Percentiles rank a stretch among this genome's conserved stretches.
Conservation (phyloP, 2,113 vertebrate species). For the Phalacrocorax pelagicus region DNA sequence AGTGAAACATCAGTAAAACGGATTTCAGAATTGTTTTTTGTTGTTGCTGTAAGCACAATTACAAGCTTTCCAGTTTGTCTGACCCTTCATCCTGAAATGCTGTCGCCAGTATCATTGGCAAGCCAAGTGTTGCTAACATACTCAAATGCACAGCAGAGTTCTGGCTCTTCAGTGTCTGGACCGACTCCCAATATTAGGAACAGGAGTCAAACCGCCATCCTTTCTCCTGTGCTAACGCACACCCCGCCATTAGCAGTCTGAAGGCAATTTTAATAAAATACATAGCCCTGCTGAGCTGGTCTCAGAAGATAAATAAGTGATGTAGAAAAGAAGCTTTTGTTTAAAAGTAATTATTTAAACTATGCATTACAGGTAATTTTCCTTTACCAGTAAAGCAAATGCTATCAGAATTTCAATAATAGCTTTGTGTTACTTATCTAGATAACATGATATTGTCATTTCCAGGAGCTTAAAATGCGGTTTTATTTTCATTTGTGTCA, state of each 20-base stretch:
- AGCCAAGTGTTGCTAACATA: constrained; percentile 63
- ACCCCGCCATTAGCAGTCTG: constrained; percentile 72
- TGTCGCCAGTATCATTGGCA: constrained; percentile 60
- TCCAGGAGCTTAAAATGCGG: constrained; percentile 59
- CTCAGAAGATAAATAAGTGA: constrained; percentile 75
- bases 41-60: constrained; percentile 7
- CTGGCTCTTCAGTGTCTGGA: constrained; percentile 71
- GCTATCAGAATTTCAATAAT: constrained; percentile 79
- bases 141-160: constrained; percentile 67
- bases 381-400: constrained; percentile 75
- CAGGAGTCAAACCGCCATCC: constrained; percentile 64
- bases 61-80: constrained; percentile 49
- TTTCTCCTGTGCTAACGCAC: constrained; percentile 67
- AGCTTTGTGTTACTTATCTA: constrained; percentile 66
- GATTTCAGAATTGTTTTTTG: neutral
- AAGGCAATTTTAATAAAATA: constrained; percentile 81
- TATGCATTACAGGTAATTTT: constrained; percentile 83
- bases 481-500: constrained; percentile 70
- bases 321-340: constrained; percentile 78
- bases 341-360: constrained; percentile 85
- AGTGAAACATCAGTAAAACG: constrained; percentile 8
- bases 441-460: constrained; percentile 74
- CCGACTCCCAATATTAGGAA: constrained; percentile 62
- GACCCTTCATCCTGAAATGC: constrained; percentile 57
- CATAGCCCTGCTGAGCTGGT: constrained; percentile 73